phyloP scores from a whole-genome alignment of 2,888 invertebrate genomes.

The Drosophila rubida region DNA sequence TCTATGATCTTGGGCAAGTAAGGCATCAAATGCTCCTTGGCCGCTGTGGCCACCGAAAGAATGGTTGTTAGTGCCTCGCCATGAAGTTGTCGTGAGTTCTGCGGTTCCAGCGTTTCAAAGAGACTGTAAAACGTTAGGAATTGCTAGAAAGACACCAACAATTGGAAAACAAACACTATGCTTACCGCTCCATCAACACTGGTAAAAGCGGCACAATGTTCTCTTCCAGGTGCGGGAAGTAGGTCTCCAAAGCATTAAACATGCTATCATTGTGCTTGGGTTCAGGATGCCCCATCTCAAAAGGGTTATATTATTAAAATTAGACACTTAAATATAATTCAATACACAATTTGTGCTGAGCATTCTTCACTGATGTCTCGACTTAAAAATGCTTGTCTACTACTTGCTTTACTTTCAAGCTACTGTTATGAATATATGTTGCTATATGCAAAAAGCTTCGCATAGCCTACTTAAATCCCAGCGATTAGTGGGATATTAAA shows the following conservation, averaged over 20 bases:
- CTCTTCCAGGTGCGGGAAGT: conserved; percentile 91
- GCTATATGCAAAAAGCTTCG: neutral
- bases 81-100: conserved; percentile 87
- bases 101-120: conserved; percentile 87
- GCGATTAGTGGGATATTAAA: neutral
- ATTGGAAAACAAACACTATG: neutral
- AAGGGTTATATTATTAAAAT: conserved; percentile 10
- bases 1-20: conserved; percentile 89
- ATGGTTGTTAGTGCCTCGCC: conserved; percentile 90
- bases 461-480: neutral
- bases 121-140: conserved; percentile 82
- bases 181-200: conserved; percentile 88
- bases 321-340: neutral
- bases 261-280: conserved; percentile 89
- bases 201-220: conserved; percentile 90
- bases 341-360: neutral
- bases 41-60: conserved; percentile 89
- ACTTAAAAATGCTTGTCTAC: conserved; percentile 2
- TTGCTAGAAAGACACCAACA: neutral
- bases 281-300: conserved; percentile 85
- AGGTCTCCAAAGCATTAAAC: conserved; percentile 92
- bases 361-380: conserved; percentile 32
- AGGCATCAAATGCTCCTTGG: conserved; percentile 89
- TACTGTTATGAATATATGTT: neutral
- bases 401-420: conserved; percentile 9